A percentile compares a stretch with the other conserved stretches of the same genome.
Evolutionary conservation across 1,140 invertebrate genomes (phyloP).

Genomic region (Mactra quadrangularis): DNA sequence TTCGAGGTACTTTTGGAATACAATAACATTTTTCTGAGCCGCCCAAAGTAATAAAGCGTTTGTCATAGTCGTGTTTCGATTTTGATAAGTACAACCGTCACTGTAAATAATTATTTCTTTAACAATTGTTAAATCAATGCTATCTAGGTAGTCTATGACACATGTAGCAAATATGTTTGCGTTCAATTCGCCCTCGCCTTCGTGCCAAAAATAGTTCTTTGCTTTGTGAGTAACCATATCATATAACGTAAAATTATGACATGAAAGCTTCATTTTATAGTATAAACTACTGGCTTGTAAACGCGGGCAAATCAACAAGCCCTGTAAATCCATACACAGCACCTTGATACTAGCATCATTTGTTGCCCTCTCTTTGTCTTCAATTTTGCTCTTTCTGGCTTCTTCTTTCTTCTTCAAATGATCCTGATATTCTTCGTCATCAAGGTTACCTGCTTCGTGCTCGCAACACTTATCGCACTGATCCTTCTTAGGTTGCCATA

Average conservation of each 20-base stretch:
- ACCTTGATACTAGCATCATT: conserved; percentile 20
- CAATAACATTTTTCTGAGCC: not conserved
- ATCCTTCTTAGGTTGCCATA: conserved; percentile 32
- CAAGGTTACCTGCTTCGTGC: conserved; percentile 16
- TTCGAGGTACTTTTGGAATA: conserved; percentile 4
- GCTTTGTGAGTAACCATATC: not conserved
- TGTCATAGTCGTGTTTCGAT: conserved; percentile 11
- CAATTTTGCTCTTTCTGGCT: conserved; percentile 26
- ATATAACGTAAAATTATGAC: conserved; percentile 31
- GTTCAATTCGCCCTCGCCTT: conserved; percentile 26
- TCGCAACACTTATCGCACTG: too few relatives aligned
- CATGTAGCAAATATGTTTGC: conserved; percentile 30
- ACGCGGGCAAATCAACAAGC: conserved; percentile 9
- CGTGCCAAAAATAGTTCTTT: conserved; percentile 32
- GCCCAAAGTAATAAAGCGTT: conserved; percentile 21
- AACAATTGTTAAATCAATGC: conserved; percentile 9
- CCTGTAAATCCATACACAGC: conserved; percentile 28
- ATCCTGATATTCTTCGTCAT: conserved; percentile 9
- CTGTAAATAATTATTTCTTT: conserved; percentile 27
- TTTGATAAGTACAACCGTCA: conserved; percentile 23
- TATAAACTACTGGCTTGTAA: conserved; percentile 25
- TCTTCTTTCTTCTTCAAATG: conserved; percentile 25
- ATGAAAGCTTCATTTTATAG: conserved; percentile 44
- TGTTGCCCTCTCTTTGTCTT: conserved; percentile 21
- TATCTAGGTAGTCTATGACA: conserved; percentile 29